Evolutionary conservation across 2,888 invertebrate genomes (phyloP), one percentile per base, ranked within the genome.

Genomic region (Phengaris arion): DNA sequence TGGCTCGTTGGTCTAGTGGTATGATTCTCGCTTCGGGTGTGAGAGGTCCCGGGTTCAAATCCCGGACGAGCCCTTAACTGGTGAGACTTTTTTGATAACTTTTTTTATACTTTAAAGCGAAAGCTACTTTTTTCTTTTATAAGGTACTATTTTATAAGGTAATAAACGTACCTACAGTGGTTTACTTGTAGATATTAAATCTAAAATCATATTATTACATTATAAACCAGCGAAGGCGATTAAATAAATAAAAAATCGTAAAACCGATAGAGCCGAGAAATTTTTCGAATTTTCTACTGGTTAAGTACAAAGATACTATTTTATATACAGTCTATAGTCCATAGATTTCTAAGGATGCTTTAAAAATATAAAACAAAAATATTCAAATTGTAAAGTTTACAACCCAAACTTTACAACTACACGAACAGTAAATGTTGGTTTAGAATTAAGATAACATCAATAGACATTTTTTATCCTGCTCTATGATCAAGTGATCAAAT

Each of bases 11-110:
- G 94, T 94, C 94, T 94, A 94, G 94, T 94, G 94, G 94, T 94
- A 94, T 94, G 94, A 94, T 94, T 94, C 94, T 94, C 94, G 94
- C 94, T 94, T 94, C 93, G 94, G 94, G 94, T 94, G 94, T 93
- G 94, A 94, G 94, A 94, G 94, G 94, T 94, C 94, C 94, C 94
- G 94, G 94, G 94, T 94, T 94, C 94, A 94, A 94, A 94, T 94
- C 94, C 94, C 94, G 94, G 94, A 94, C 94, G 94, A 94, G 94
- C 94, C 94, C 94, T 45, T 45, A 10, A 13, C 1, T 64, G 9
- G 7, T n/a, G 5, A 64, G 3, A 12, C 5, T 64, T 64, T 64
- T 64, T 64, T 64, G 8, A 2, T 15, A 22, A 35, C 35, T 35
- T 64, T 35, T 5, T n/a, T n/a, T n/a, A 55, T 55, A n/a, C 6